Conservation (phyloP, 2,888 invertebrate species). For the Parthenolecanium corni region DNA sequence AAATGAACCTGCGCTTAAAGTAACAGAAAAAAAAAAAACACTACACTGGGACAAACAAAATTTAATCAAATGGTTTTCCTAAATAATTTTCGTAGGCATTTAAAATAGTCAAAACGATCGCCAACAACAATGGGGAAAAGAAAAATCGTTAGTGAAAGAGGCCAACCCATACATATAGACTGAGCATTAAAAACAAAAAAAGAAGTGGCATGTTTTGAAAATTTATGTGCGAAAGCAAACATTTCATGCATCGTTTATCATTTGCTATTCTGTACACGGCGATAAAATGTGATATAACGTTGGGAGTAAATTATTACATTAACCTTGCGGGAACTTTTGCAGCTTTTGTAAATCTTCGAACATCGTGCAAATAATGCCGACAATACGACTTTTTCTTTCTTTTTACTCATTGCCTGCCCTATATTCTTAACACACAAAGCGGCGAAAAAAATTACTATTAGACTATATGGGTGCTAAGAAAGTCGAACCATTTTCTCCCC, state of each 20-base stretch:
- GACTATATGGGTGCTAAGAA: too few species aligned
- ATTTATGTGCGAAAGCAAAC: slow-evolving; percentile 19
- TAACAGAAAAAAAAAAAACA: background rate
- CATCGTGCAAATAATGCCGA: slow-evolving; percentile 7
- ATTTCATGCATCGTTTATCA: slow-evolving; percentile 23
- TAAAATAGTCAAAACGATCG: background rate
- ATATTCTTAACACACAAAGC: too few species aligned
- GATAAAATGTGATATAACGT: slow-evolving; percentile 24
- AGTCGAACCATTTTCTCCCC: too few species aligned
- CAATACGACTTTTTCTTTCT: background rate
- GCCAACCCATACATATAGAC: background rate
- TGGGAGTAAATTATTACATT: slow-evolving; percentile 17
- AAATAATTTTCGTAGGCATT: background rate
- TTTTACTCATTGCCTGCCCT: too few species aligned
- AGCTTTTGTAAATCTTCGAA: slow-evolving; percentile 18
- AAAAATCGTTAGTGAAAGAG: too few species aligned
- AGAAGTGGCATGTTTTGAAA: background rate
- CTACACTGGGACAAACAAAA: background rate
- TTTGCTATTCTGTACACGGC: slow-evolving; percentile 24
- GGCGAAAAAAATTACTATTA: too few species aligned
- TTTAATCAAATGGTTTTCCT: background rate
- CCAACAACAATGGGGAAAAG: too few species aligned
- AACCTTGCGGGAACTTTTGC: slow-evolving; percentile 21
- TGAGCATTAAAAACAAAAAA: background rate
- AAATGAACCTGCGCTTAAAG: too few species aligned